Percentiles rank a stretch among this genome's conserved stretches.
Evolutionary conservation across 2,113 vertebrate species (phyloP).

Genomic region (Cyanistes caeruleus): DNA sequence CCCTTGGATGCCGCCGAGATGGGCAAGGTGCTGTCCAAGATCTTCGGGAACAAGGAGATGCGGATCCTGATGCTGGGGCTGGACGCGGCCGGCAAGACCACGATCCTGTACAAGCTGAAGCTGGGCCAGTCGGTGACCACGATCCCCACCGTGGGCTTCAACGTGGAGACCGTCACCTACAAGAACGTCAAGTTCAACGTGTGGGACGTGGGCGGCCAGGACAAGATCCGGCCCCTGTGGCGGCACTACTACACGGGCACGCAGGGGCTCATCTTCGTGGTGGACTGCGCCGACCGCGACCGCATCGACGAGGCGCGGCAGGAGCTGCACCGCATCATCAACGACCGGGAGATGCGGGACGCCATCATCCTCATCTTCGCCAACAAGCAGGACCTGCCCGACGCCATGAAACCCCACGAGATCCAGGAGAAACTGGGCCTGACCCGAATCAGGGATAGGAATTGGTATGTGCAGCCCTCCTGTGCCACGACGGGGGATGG

Average conservation of each 20-base stretch:
- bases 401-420: constrained; percentile 99
- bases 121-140: constrained; percentile 98
- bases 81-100: constrained; percentile 97
- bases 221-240: constrained; percentile 98
- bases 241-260: constrained; percentile 99
- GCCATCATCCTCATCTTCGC: constrained; percentile 99
- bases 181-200: constrained; percentile 99
- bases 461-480: constrained; percentile 99
- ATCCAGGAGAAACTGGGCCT: constrained; percentile 99
- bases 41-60: constrained; percentile 99
- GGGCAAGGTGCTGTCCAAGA: constrained; percentile 99
- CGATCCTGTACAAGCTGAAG: constrained; percentile 99
- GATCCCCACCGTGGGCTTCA: constrained; percentile 98
- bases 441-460: constrained; percentile 98
- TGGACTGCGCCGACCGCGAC: constrained; percentile 98
- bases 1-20: constrained; percentile 82
- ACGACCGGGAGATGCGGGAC: constrained; percentile 98
- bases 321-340: constrained; percentile 98
- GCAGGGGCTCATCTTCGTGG: constrained; percentile 97
- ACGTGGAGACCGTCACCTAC: constrained; percentile 98
- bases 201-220: constrained; percentile 98
- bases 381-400: constrained; percentile 99
- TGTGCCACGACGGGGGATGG: constrained; percentile 97
- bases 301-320: constrained; percentile 97
- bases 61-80: constrained; percentile 99